A percentile compares a stretch with the other conserved stretches of the same genome.
These are phyloP conservation scores for Pachliopta kotzebuea DNA, from an alignment of 2,888 invertebrate genomes.

Conservation along the genomic window DNA sequence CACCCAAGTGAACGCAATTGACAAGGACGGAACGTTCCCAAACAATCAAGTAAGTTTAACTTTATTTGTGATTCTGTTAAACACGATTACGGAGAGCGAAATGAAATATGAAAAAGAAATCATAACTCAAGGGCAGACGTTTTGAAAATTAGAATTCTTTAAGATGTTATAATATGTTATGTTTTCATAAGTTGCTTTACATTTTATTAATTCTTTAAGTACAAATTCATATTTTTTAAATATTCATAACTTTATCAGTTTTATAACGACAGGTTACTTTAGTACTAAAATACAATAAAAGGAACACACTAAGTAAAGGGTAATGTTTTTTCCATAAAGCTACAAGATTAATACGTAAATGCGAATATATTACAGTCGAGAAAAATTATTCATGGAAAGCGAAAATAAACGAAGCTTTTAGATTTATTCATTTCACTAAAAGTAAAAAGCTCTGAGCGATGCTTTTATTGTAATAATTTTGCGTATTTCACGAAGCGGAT, in stretches of 20 bases:
- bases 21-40: slow-evolving; percentile 96
- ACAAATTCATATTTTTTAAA: neutral
- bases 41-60: slow-evolving; percentile 89
- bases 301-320: neutral
- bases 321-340: neutral
- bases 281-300: too few species aligned
- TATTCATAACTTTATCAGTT: too few species aligned
- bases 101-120: neutral
- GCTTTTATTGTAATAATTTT: slow-evolving; percentile 8
- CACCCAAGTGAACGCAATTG: slow-evolving; percentile 97
- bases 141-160: neutral
- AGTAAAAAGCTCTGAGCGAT: slow-evolving; percentile 14
- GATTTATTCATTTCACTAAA: slow-evolving; percentile 14
- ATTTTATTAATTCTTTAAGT: neutral
- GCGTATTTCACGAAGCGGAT: slow-evolving; percentile 1
- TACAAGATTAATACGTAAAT: slow-evolving; percentile 10
- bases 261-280: too few species aligned
- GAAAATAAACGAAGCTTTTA: slow-evolving; percentile 11
- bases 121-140: neutral
- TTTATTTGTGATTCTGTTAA: slow-evolving; percentile 2
- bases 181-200: neutral
- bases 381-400: slow-evolving; percentile 13
- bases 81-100: neutral
- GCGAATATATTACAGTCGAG: slow-evolving; percentile 2
- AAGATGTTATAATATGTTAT: neutral